phyloP scores from a whole-genome alignment of 2,888 invertebrate species.

The Thera obeliscata region DNA sequence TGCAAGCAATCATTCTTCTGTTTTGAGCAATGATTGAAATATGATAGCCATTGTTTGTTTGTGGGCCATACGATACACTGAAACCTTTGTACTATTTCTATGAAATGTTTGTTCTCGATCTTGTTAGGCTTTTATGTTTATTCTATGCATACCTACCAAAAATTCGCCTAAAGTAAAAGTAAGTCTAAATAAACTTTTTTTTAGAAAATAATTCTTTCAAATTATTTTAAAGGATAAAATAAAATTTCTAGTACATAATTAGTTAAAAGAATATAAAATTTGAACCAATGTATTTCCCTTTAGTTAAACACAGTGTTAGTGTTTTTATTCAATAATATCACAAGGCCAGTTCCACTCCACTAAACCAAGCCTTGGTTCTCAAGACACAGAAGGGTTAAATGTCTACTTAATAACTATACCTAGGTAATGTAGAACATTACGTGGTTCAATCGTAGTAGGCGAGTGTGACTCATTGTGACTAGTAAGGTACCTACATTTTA shows the following conservation, averaged over 20 bases:
- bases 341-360: no score
- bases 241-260: no score
- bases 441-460: conserved; percentile 8
- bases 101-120: not conserved
- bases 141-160: not conserved
- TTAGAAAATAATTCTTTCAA: no score
- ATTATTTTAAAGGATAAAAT: no score
- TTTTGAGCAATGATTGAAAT: conserved; percentile 60
- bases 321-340: no score
- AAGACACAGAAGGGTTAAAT: not conserved
- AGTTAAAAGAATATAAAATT: no score
- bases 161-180: no score
- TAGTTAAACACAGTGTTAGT: no score
- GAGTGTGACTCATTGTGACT: conserved; percentile 12
- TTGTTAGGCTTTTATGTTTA: not conserved
- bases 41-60: conserved; percentile 69
- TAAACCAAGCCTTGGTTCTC: no score
- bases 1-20: conserved; percentile 56
- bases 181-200: no score
- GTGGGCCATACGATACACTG: conserved; percentile 63
- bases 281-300: no score
- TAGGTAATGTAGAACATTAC: conserved; percentile 1
- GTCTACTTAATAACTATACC: not conserved
- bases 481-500: conserved; percentile 5
- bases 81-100: conserved; percentile 53